Evolutionary conservation across 2,113 vertebrate species (phyloP).

Genomic region (Silurus glanis): DNA sequence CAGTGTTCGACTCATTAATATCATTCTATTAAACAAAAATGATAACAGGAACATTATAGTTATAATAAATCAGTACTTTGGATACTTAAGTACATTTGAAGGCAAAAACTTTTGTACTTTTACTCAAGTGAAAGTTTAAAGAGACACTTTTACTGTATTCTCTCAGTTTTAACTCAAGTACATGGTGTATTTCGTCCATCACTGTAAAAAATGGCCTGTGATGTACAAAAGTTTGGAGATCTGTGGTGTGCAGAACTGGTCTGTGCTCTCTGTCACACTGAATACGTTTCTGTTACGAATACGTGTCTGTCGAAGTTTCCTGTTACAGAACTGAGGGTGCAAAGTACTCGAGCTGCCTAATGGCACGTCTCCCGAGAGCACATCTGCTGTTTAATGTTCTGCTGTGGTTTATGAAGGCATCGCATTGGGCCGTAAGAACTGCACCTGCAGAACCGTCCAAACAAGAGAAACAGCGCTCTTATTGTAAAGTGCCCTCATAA

Average conservation of each 20-base stretch:
- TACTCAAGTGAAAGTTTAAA: too few species aligned
- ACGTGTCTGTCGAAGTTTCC: constrained; percentile 40
- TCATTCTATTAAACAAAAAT: too few species aligned
- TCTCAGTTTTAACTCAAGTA: too few species aligned
- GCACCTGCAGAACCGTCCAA: constrained; percentile 86
- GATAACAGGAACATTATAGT: too few species aligned
- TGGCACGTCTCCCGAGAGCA: constrained; percentile 61
- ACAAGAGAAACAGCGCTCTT: constrained; percentile 83
- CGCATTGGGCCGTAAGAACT: constrained; percentile 80
- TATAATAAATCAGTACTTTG: too few species aligned
- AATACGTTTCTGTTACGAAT: constrained; percentile 12
- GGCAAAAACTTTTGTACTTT: too few species aligned
- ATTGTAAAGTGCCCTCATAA: constrained; percentile 82
- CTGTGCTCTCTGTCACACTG: neutral
- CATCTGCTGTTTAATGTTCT: constrained; percentile 81
- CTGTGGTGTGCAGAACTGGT: neutral
- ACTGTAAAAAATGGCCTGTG: too few species aligned
- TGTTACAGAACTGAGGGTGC: constrained; percentile 42
- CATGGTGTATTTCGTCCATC: too few species aligned
- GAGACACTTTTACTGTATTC: too few species aligned
- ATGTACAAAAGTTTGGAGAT: too few species aligned
- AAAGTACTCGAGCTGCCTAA: constrained; percentile 48
- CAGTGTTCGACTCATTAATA: too few species aligned
- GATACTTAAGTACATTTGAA: too few species aligned
- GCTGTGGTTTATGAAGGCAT: constrained; percentile 80